Percentiles rank a stretch among this genome's conserved stretches.
phyloP scores from a whole-genome alignment of 2,113 vertebrate species.

The Cepphus grylle region DNA sequence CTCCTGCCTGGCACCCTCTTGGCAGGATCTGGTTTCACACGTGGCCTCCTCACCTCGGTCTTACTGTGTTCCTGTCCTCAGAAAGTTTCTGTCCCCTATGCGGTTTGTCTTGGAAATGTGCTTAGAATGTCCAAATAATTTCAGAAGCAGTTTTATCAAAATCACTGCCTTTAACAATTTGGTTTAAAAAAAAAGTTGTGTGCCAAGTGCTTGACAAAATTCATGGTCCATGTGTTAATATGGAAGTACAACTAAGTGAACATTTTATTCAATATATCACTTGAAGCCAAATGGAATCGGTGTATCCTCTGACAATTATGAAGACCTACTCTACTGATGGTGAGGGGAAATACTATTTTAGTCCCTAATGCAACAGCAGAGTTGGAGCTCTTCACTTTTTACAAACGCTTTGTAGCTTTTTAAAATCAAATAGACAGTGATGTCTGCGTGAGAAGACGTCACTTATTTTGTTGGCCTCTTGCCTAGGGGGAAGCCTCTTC shows the following conservation, averaged over 20 bases:
- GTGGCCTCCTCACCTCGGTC: accelerated
- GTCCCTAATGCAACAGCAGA: background rate
- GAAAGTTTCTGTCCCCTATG: background rate
- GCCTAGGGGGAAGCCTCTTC: background rate
- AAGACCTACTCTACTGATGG: background rate
- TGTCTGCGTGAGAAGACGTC: background rate
- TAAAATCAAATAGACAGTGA: background rate
- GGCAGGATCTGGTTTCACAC: background rate
- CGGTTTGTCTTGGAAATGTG: background rate
- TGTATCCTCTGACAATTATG: background rate
- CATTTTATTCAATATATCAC: background rate
- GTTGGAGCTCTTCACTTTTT: background rate
- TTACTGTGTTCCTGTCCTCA: background rate
- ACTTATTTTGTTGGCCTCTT: background rate
- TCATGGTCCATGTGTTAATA: background rate
- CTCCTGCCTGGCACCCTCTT: background rate
- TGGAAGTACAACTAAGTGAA: background rate
- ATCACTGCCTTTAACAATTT: background rate
- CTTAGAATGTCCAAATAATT: background rate
- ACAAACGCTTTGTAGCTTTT: background rate
- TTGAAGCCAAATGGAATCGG: background rate
- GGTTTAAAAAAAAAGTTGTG: background rate
- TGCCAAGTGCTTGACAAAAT: background rate
- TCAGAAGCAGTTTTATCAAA: background rate
- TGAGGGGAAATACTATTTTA: background rate